Evolutionary conservation across 1,140 invertebrate species (phyloP), one percentile per base, ranked within the genome.

Genomic region (Drosophila busckii): DNA sequence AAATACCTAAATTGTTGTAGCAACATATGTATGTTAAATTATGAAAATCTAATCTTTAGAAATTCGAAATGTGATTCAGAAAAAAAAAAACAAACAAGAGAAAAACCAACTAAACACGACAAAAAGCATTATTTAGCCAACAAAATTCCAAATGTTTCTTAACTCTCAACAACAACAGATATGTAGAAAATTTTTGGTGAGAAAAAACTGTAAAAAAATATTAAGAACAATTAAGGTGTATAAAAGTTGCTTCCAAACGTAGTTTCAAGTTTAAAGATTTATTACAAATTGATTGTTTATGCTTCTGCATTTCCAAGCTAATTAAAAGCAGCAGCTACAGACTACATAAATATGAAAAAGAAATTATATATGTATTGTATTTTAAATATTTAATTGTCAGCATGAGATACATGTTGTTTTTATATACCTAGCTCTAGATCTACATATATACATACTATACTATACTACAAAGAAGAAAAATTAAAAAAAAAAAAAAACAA

Each of bases 1-100:
- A 38, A 71, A 64, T 73, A 82, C 75, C 73, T 82, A 80, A 82
- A 80, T 76, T 76, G 70, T 76, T 76, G 70, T 73, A 67, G 69
- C 63, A 75, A 75, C 70, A 75, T 80, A 63, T 58, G 69, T 80
- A 63, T 58, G 69, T 80, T 80, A 80, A 82, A 64, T 75, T 61
- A 73, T 68, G 46, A 66, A 70, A 80, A 63, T 52, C 53, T 80
- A 82, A 78, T 68, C 58, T 80, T 80, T 82, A 80, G 69, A 69
- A 82, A 80, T 82, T 80, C 64, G 46, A 78, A 82, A 80, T 80
- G 73, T 80, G 73, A 80, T 80, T 80, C 75, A 54, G 25, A 16
- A 78, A 65, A 53, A 53, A 40, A 68, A 76, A 49, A 68, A 31
- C 5, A 62, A 49, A 56, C 23, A 8, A 38, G 19, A 16, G 42